Conservation (phyloP, 2,797 vertebrate genomes). For the Helostoma temminkii region DNA sequence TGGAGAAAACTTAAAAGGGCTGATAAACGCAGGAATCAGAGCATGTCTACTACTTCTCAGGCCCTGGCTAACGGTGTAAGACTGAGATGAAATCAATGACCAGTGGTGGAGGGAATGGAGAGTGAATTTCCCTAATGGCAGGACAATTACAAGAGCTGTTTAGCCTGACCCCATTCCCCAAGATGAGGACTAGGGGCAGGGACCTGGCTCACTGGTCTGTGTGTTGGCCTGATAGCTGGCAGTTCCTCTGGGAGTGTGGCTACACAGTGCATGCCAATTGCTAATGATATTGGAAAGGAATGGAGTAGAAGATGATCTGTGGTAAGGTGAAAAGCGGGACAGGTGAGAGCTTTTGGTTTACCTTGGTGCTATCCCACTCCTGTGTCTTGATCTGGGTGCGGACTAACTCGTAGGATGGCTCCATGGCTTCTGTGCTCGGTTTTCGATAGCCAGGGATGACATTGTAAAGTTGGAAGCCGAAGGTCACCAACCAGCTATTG, state of each 20-base stretch:
- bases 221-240: conserved; percentile 76
- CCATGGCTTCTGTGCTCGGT: conserved; percentile 91
- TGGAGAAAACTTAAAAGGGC: conserved; percentile 80
- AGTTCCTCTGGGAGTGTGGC: conserved; percentile 72
- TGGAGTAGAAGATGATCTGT: conserved; percentile 20
- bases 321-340: conserved; percentile 25
- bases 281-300: conserved; percentile 56
- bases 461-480: conserved; percentile 98
- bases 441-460: conserved; percentile 97
- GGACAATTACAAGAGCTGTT: conserved; percentile 87
- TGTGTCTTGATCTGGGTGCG: conserved; percentile 98
- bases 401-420: conserved; percentile 94
- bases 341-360: conserved; percentile 66
- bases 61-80: conserved; percentile 79
- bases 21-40: conserved; percentile 81
- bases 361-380: conserved; percentile 99
- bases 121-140: conserved; percentile 87
- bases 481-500: conserved; percentile 99
- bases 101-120: conserved; percentile 78
- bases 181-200: conserved; percentile 70
- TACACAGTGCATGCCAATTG: conserved; percentile 63
- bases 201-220: conserved; percentile 68
- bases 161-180: conserved; percentile 83
- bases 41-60: conserved; percentile 78
- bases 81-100: conserved; percentile 86